These are phyloP conservation scores for Leiothrix lutea DNA, from an alignment of 2,113 vertebrate species.

Conservation along the genomic window DNA sequence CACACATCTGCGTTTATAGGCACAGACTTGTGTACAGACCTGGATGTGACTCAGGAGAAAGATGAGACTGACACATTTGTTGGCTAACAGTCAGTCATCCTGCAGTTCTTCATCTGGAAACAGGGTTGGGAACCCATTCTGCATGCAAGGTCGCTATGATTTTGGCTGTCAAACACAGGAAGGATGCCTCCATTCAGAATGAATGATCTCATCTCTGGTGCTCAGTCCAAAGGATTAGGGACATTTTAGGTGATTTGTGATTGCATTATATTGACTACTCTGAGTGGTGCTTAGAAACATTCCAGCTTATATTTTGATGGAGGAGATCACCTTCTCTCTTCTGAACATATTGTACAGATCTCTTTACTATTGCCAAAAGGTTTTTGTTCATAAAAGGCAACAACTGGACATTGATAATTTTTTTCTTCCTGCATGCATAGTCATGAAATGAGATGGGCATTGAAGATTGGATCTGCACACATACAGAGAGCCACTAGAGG, in stretches of 20 bases:
- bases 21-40: background rate
- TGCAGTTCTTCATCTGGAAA: background rate
- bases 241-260: background rate
- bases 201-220: background rate
- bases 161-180: slow-evolving; percentile 3
- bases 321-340: background rate
- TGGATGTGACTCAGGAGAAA: background rate
- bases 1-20: background rate
- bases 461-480: background rate
- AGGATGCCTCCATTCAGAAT: background rate
- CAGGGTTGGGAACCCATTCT: background rate
- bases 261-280: background rate
- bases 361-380: background rate
- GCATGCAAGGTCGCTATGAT: background rate
- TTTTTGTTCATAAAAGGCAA: slow-evolving; percentile 13
- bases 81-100: background rate
- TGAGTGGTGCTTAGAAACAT: background rate
- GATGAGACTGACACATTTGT: background rate
- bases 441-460: background rate
- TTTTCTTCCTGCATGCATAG: background rate
- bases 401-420: background rate
- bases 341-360: background rate
- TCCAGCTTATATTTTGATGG: background rate
- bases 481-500: slow-evolving; percentile 47
- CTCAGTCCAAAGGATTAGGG: background rate